Percentiles rank a stretch among this genome's conserved stretches.
Evolutionary conservation across 2,797 vertebrate species (phyloP).

Genomic region (Gadopsis marmoratus): DNA sequence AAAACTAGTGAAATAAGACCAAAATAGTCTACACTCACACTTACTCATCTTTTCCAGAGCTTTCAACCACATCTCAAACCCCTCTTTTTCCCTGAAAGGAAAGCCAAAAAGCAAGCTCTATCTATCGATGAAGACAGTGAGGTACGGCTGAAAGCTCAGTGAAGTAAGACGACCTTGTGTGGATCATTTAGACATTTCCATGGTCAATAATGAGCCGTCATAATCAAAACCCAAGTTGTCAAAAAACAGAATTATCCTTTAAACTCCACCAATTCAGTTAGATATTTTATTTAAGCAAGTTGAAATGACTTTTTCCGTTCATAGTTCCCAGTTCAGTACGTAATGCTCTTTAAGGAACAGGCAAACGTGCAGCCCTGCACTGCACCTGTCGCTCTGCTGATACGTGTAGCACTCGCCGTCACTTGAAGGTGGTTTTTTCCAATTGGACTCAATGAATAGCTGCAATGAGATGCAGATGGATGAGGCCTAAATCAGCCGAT

Average conservation of each 20-base stretch:
- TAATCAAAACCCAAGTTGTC: not conserved
- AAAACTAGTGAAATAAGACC: not conserved
- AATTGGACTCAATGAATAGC: constrained; percentile 45
- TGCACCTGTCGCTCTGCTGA: constrained; percentile 57
- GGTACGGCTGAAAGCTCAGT: not conserved
- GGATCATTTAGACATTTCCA: not conserved
- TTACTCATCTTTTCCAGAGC: not conserved
- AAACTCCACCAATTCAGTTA: not conserved
- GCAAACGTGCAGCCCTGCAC: not conserved
- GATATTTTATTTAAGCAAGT: not conserved
- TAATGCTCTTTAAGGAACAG: not conserved
- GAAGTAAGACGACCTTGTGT: not conserved
- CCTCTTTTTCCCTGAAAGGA: no score
- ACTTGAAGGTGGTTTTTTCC: constrained; percentile 25
- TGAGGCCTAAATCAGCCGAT: constrained; percentile 45
- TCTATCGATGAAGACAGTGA: not conserved
- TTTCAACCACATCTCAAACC: no score
- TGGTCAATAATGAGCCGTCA: not conserved
- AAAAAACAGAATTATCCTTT: not conserved
- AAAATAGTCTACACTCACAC: not conserved
- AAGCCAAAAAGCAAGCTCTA: no score
- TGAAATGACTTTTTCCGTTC: not conserved
- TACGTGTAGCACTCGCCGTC: not conserved
- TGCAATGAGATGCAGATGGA: constrained; percentile 68
- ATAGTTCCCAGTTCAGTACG: not conserved